Percentiles rank a stretch among this genome's conserved stretches.
phyloP scores from a whole-genome alignment of 2,797 vertebrate species.

The Aeoliscus strigatus region DNA sequence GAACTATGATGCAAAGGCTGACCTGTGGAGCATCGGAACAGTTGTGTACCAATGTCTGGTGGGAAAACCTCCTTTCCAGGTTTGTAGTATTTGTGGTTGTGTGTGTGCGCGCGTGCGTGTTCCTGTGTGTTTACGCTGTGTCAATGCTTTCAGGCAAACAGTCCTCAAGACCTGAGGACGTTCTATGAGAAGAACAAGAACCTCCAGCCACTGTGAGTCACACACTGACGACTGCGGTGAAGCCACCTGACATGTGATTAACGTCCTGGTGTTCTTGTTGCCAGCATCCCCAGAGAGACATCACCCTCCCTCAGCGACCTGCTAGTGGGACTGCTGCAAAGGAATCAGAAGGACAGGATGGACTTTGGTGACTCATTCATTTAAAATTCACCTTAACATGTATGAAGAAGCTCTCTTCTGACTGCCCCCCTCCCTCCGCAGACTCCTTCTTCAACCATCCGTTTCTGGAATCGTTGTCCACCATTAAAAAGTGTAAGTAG shows the following conservation, averaged over 20 bases:
- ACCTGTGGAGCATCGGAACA: conserved; percentile 98
- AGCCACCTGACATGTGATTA: not conserved
- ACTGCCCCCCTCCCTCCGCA: conserved; percentile 57
- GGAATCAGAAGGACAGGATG: conserved; percentile 96
- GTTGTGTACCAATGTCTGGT: conserved; percentile 97
- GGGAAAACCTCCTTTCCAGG: conserved; percentile 97
- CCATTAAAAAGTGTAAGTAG: conserved; percentile 91
- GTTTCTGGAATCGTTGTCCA: conserved; percentile 85
- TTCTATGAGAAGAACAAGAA: conserved; percentile 98
- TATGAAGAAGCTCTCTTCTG: too few relatives aligned
- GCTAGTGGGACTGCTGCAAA: conserved; percentile 89
- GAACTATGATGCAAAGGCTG: conserved; percentile 95
- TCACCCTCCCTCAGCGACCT: conserved; percentile 85
- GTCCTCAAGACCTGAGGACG: conserved; percentile 94
- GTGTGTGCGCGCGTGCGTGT: not conserved
- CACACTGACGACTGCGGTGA: not conserved
- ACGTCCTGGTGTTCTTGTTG: conserved; percentile 15
- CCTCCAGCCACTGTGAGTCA: conserved; percentile 86
- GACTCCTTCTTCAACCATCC: conserved; percentile 92
- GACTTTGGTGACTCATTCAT: conserved; percentile 79
- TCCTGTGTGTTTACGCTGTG: not conserved
- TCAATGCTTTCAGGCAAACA: conserved; percentile 81
- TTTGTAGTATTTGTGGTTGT: too few relatives aligned
- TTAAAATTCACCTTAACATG: too few relatives aligned
- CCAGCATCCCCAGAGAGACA: conserved; percentile 92